phyloP scores from a whole-genome alignment of 2,888 invertebrate species.

The Tholera decimalis region DNA sequence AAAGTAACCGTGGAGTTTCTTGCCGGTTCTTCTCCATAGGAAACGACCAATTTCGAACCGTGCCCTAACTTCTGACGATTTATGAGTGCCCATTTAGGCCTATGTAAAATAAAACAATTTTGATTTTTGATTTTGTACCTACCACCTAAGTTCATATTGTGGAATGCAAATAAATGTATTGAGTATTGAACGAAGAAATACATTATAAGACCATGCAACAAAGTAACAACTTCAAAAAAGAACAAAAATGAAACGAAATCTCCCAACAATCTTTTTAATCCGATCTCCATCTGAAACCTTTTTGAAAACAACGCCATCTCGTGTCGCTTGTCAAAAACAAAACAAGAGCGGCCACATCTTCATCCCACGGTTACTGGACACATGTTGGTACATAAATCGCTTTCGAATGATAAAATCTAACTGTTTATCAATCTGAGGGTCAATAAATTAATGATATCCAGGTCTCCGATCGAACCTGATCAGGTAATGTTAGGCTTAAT shows the following conservation, averaged over 20 bases:
- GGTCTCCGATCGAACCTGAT: conserved; percentile 55
- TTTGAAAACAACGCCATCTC: conserved; percentile 60
- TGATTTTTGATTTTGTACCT: too few species aligned
- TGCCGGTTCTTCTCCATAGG: too few species aligned
- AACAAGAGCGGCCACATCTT: conserved; percentile 55
- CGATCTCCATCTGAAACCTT: conserved; percentile 36
- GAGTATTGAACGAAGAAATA: not conserved
- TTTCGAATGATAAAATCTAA: conserved; percentile 58
- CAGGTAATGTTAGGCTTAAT: conserved; percentile 51
- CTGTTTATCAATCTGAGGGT: conserved; percentile 62
- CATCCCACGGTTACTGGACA: conserved; percentile 61
- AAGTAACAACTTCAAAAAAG: conserved; percentile 2
- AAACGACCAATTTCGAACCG: too few species aligned
- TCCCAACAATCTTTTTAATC: conserved; percentile 31
- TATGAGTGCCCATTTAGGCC: too few species aligned
- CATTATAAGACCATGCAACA: not conserved
- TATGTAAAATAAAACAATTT: too few species aligned
- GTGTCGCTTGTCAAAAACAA: conserved; percentile 47
- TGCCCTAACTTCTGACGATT: too few species aligned
- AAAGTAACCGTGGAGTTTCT: too few species aligned
- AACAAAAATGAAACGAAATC: conserved; percentile 25
- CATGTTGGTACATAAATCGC: conserved; percentile 61
- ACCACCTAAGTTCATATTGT: too few species aligned
- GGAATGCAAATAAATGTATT: too few species aligned
- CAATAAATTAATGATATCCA: conserved; percentile 63